Base-by-base conservation (phyloP, 1,140 invertebrate genomes). In the Steinernema feltiae region DNA sequence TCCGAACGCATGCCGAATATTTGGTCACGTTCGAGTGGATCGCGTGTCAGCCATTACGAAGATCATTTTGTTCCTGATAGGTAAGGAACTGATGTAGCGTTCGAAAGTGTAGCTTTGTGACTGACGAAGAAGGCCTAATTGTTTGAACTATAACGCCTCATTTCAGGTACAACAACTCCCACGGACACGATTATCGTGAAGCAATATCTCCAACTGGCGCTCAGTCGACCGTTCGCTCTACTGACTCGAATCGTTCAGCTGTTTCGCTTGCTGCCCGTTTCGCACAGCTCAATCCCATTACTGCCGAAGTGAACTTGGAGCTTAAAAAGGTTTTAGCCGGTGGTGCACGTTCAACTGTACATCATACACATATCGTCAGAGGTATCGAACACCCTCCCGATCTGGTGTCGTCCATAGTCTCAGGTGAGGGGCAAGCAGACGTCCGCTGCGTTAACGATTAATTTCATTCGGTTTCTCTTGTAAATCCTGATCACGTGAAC, bases 261-360 rank as follows among this genome's bases (percentile, higher is more conserved):
- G 53, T 21, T n/a, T 63, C 53, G 24, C 24, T 63, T 15, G 53
- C 53, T 21, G 53, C 53, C 24, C 53, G 53, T 27, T 63, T 63
- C 24, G 53, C 53, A 63, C 53, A 63, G 24, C 53, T 63, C 53
- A 63, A 63, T 27, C 53, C 53, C 24, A 63, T 63, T 21, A 63
- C 53, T 63, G 53, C 53, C 53, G 53, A 63, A 63, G 53, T 63
- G 7, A 63, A 63, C 53, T 27, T 63, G 53, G 53, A 63, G 24
- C 53, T 63, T 7, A 63, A 63, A 27, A 63, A 63, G 53, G 53
- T 63, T 7, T 27, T 63, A 63, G 53, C 53, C 53, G 53, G 53
- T 17, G 24, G 24, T 27, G 53, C 53, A 27, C 7, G 53, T 3
- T 63, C 53, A 3, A 63, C 15, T 27, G 53, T 21, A 12, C 53